Evolutionary conservation across 2,797 vertebrate species (phyloP).

Genomic region (Sebastes jordani): DNA sequence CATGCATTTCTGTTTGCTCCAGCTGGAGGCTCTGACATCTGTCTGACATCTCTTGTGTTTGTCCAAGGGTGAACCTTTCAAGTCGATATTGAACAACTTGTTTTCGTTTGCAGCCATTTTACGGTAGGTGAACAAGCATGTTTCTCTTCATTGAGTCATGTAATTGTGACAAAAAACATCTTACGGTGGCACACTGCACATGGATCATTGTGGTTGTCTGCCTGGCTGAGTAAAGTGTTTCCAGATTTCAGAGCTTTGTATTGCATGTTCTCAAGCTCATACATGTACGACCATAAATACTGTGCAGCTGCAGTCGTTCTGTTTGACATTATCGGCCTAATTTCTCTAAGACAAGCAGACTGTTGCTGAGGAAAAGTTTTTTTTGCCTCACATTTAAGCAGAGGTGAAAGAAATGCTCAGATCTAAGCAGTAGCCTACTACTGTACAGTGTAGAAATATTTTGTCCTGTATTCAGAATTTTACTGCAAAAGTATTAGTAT

Average conservation of each 20-base stretch:
- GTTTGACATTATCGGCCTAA: background rate
- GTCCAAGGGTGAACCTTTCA: background rate
- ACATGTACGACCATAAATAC: background rate
- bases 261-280: background rate
- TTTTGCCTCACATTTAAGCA: background rate
- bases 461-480: background rate
- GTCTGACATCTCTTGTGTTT: background rate
- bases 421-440: too few species aligned
- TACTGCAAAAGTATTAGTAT: too few species aligned
- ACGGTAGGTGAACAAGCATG: background rate
- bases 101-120: background rate
- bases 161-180: background rate
- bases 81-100: background rate
- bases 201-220: background rate
- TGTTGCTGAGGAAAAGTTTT: background rate
- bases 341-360: background rate
- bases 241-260: background rate
- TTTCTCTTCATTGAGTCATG: background rate
- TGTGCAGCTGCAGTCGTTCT: background rate
- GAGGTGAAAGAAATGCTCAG: background rate
- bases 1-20: background rate
- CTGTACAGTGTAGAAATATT: background rate
- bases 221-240: background rate
- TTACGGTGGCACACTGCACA: background rate
- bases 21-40: background rate